Evolutionary conservation across 2,113 vertebrate species (phyloP), one percentile per base, ranked within the genome.

Genomic region (Salvelinus alpinus): DNA sequence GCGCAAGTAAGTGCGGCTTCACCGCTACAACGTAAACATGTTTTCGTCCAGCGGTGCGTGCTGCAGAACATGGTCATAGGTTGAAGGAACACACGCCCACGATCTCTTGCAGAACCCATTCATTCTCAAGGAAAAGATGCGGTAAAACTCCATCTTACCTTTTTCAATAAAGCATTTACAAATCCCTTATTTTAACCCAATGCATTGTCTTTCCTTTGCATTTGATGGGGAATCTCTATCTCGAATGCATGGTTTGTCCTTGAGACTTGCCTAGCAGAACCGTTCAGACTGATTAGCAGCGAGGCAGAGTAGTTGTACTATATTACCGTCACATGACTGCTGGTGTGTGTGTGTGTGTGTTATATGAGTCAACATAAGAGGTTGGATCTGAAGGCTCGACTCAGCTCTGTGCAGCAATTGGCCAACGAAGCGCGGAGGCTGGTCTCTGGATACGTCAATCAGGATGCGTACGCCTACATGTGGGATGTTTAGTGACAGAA

Each of bases 381-480:
- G 91, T 91, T 94, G 93, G 93, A 84, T 90, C 85, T 93, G 95
- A 95, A 94, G 96, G 96, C 96, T 97, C 95, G 95, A 92, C 96
- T 82, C 90, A 79, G 78, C 85, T 89, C 82, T 80, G 85, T 72
- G 16, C 54, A 82, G 79, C 83, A 78, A 96, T 97, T 96, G 95
- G 96, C 76, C 80, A 14, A 62, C 9, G 65, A 60, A 65, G 77
- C 82, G 80, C 11, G 69, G 85, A 81, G 94, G 93, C 82, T 76
- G 92, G 88, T n/a, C 85, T 29, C 29, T 0, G 5, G 12, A 1
- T 5, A 47, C 77, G 86, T 89, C 90, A 90, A 88, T 81, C 91
- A 85, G 72, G 82, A 82, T 29, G 11, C 78, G 85, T 78, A 85
- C 88, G 75, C 68, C 29, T 80, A 73, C 85, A 82, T 87, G 87